phyloP scores from a whole-genome alignment of 92 coral and sea anemone species.

The Epizoanthus rinbou region DNA sequence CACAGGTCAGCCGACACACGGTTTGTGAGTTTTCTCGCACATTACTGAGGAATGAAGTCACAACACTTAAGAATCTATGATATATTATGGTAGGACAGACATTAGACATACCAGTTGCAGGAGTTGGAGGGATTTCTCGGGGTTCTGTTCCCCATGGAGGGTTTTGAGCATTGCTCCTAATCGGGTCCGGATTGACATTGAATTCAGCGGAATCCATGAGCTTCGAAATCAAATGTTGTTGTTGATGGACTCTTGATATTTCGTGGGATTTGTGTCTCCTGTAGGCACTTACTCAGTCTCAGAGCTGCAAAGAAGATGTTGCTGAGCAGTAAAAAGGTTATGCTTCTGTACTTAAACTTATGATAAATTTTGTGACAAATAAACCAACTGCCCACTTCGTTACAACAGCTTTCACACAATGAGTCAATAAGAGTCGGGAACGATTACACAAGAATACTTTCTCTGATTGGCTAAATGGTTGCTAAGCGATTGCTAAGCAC shows the following conservation, averaged over 20 bases:
- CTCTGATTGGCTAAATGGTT: conserved; percentile 34
- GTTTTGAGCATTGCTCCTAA: conserved; percentile 75
- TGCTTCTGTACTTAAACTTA: background rate
- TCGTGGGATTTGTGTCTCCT: no score
- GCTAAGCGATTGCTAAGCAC: conserved; percentile 42
- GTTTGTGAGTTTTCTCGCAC: background rate
- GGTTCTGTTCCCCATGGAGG: conserved; percentile 98
- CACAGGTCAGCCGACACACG: background rate
- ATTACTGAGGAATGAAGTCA: background rate
- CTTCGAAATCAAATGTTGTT: no score
- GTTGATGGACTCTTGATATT: no score
- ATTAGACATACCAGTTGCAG: conserved; percentile 56
- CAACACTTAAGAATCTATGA: background rate
- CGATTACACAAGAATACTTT: conserved; percentile 20
- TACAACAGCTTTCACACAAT: background rate
- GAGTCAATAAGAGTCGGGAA: background rate
- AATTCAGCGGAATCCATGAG: conserved; percentile 2
- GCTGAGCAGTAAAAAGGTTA: background rate
- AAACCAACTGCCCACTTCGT: conserved; percentile 15
- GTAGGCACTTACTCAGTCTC: background rate
- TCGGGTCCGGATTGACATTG: conserved; percentile 52
- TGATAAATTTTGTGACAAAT: background rate
- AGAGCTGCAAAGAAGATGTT: background rate
- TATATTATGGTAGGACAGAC: background rate
- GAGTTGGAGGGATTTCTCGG: conserved; percentile 53